Evolutionary conservation across 1,140 invertebrate genomes (phyloP).

Genomic region (Nasonia giraulti): DNA sequence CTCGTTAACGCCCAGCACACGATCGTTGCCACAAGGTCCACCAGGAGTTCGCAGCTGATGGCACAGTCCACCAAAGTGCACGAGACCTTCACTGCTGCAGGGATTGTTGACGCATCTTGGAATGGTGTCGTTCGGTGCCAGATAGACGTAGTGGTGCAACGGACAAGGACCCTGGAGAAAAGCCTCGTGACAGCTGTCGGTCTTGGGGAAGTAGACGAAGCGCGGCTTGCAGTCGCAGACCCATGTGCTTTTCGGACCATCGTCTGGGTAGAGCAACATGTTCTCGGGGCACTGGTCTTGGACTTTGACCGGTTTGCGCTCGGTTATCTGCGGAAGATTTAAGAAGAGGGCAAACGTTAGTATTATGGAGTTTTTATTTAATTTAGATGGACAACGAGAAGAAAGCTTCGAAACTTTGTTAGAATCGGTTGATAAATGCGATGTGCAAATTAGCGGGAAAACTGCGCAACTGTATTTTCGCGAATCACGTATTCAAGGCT

Average conservation of each 20-base stretch:
- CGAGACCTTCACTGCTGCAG: slow-evolving; percentile 73
- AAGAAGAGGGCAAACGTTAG: not conserved
- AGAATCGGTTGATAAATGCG: no score
- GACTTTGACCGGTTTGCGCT: not conserved
- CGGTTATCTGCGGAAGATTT: slow-evolving; percentile 4
- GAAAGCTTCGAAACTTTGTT: no score
- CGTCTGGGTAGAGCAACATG: slow-evolving; percentile 79
- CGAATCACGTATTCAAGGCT: no score
- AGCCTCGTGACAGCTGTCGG: slow-evolving; percentile 77
- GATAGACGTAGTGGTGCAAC: slow-evolving; percentile 74
- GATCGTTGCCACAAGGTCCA: slow-evolving; percentile 66
- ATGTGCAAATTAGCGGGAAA: no score
- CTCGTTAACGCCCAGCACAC: slow-evolving; percentile 60
- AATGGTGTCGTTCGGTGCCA: slow-evolving; percentile 72
- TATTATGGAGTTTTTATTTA: no score
- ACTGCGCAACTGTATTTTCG: no score
- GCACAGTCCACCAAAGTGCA: slow-evolving; percentile 74
- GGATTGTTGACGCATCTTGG: slow-evolving; percentile 78
- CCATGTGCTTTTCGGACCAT: slow-evolving; percentile 76
- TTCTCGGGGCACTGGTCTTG: slow-evolving; percentile 74
- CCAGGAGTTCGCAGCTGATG: slow-evolving; percentile 68
- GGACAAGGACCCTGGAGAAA: slow-evolving; percentile 79
- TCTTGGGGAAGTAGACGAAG: slow-evolving; percentile 77
- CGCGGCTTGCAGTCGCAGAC: slow-evolving; percentile 81
- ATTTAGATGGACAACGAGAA: no score